Evolutionary conservation across 2,888 invertebrate species (phyloP), one percentile per base, ranked within the genome.

Genomic region (Neria commutata): DNA sequence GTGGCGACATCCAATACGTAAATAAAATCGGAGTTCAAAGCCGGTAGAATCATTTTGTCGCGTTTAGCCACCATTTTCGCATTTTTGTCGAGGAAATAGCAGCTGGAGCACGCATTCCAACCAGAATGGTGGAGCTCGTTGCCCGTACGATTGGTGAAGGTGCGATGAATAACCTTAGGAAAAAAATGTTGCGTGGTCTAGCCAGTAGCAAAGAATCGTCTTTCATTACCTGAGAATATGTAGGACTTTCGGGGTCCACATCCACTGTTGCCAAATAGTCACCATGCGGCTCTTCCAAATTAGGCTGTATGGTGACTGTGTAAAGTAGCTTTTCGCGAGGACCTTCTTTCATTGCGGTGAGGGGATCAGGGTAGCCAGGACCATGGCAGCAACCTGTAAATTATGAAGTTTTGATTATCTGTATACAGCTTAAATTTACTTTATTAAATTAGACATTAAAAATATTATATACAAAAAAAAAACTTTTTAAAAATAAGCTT

Each of bases 91-190:
- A 78, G 68, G 21, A 69, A 63, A 78, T 91, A 87, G 79, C 97
- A 98, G 80, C 96, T 96, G 67, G 95, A 95, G 79, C 98, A 98
- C 0, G 94, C 89, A 78, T 98, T 98, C 98, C 98, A 98, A 0
- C 98, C 98, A 42, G 91, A 90, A 78, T 98, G 98, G 78, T 98
- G 98, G 0, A 98, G 82, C 78, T 98, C 98, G 73, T 98, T 94
- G 0, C 89, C 90, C 3, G 85, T 80, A 62, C 89, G 81, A 8
- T 90, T 90, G 71, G 96, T 91, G 70, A 88, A 86, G 0, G 95
- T 86, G 19, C 95, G 90, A 77, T 94, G 90, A 46, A 98, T 89
- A 3, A 98, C 89, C 97, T 97, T n/a, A n/a, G n/a, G n/a, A n/a
- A n/a, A n/a, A n/a, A n/a, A 19, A n/a, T n/a, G 46, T 21, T 21